These are phyloP conservation scores for Lithophane semibrunnea DNA, from an alignment of 2,888 invertebrate species.

Conservation along the genomic window DNA sequence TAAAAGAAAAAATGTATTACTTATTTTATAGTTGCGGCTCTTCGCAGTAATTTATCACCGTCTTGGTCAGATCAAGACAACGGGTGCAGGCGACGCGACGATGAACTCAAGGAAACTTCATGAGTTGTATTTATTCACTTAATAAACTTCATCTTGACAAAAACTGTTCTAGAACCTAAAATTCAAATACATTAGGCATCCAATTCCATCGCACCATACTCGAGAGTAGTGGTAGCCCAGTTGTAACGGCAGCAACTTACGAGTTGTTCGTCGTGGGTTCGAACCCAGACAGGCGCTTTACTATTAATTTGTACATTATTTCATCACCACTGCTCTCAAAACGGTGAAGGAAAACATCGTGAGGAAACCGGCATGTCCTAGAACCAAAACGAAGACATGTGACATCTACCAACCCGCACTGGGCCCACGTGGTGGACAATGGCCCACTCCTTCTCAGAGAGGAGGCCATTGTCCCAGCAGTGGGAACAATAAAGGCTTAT, in stretches of 20 bases:
- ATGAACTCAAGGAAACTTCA: background rate
- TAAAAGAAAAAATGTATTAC: conserved; percentile 2
- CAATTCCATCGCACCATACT: background rate
- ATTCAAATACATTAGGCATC: background rate
- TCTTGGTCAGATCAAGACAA: conserved; percentile 6
- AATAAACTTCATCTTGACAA: background rate
- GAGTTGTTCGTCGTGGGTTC: too few species aligned
- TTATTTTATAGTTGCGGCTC: background rate
- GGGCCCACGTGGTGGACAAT: too few species aligned
- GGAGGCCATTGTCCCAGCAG: background rate
- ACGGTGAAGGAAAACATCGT: too few species aligned
- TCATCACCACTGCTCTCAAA: too few species aligned
- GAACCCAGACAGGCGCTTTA: too few species aligned
- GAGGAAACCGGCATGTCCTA: too few species aligned
- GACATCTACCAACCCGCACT: too few species aligned
- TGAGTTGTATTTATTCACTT: background rate
- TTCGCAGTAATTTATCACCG: conserved; percentile 13
- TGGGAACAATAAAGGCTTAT: background rate
- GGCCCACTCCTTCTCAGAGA: background rate
- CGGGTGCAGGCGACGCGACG: background rate
- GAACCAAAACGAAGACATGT: too few species aligned
- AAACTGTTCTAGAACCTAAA: background rate
- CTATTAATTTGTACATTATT: too few species aligned
- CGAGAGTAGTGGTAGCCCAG: too few species aligned
- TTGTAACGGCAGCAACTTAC: too few species aligned